Base-by-base conservation (phyloP, 2,113 vertebrate genomes). In the Paedocypris sp. region DNA sequence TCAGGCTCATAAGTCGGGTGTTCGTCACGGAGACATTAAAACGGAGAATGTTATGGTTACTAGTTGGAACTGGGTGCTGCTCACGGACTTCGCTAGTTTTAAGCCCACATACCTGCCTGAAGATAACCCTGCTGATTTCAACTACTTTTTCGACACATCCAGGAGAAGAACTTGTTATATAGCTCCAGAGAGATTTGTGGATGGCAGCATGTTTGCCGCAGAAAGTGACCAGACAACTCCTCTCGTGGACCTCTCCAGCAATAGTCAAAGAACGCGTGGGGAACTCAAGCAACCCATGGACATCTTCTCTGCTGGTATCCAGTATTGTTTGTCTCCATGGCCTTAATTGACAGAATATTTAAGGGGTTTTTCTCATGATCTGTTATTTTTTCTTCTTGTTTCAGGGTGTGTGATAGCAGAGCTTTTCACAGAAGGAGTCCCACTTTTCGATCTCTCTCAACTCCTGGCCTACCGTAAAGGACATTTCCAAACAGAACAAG, bases 31-130 rank as follows among this genome's bases (percentile, higher is more conserved):
- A 0, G 95, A 99, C 74, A 99, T 99, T 59, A 98, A 99, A 78
- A 97, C 94, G 0, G 95, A 99, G 75, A 99, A 99, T 13, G 83
- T 98, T 56, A 99, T 98, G 95, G 93, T 98, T 62, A 94, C 93
- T 62, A 97, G 93, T 81, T 99, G 95, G 95, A 98, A 96, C 77
- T 98, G 94, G 95, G 91, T 97, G 41, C 88, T 98, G 69, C 83
- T 99, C 1, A 95, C 92, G 0, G 95, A 98, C 79, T 97, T 98
- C 54, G 94, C 94, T 66, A 97, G 91, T 78, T 99, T 98, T 79
- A 99, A 99, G 54, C 95, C 94, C 53, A 97, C 94, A 1, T 95
- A 90, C 5, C 83, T 99, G 49, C 95, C 95, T 0, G 95, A 99
- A 78, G 94, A 99, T 79, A 99, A 97, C 76, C 94, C 95, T 0